phyloP scores from a whole-genome alignment of 2,888 invertebrate genomes.

The Megaustenia siamemsis region DNA sequence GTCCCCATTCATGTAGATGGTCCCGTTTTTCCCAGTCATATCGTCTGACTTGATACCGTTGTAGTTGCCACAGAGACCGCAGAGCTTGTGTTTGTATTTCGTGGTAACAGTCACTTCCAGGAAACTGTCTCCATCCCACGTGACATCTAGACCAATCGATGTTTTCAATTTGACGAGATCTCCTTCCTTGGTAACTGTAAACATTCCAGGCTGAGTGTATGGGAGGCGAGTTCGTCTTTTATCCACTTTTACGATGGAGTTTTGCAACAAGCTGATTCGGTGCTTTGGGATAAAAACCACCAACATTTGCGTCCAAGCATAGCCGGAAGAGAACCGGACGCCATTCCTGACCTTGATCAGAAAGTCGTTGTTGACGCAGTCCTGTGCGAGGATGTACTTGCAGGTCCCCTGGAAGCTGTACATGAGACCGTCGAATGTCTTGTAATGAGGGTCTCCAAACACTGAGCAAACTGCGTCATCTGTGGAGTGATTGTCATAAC shows the following conservation, averaged over 20 bases:
- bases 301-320: conserved; percentile 95
- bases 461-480: conserved; percentile 94
- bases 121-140: conserved; percentile 96
- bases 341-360: conserved; percentile 94
- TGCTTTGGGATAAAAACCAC: conserved; percentile 82
- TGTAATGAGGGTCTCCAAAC: conserved; percentile 96
- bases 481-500: conserved; percentile 77
- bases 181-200: conserved; percentile 82
- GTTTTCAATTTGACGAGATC: conserved; percentile 80
- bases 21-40: conserved; percentile 81
- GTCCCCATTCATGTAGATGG: conserved; percentile 84
- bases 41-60: conserved; percentile 93
- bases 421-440: conserved; percentile 95
- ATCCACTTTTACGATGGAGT: conserved; percentile 90
- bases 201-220: conserved; percentile 81
- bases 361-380: conserved; percentile 87
- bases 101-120: conserved; percentile 90
- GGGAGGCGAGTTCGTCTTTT: conserved; percentile 88
- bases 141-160: conserved; percentile 86
- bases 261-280: conserved; percentile 86
- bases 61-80: conserved; percentile 97
- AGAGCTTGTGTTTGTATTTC: conserved; percentile 87
- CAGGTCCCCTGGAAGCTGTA: conserved; percentile 94
- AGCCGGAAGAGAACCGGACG: conserved; percentile 88
- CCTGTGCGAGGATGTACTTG: conserved; percentile 89